Base-by-base conservation (phyloP, 2,888 invertebrate genomes). In the Callyntrura sp. region DNA sequence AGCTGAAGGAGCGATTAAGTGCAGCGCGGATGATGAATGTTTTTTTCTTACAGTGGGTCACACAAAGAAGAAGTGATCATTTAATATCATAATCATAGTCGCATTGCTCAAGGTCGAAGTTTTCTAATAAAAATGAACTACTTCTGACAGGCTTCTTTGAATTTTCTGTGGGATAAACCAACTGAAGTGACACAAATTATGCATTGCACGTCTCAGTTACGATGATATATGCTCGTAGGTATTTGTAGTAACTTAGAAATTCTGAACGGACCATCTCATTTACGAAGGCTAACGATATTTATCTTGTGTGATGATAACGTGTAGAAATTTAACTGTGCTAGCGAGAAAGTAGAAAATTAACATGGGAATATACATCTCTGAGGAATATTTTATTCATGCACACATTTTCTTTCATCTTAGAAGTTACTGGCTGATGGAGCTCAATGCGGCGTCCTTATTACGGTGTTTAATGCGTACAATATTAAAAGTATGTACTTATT, bases 61-160 rank as follows among this genome's bases (percentile, higher is more conserved):
- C 73, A 73, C 20, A 73, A 1, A 3, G 45, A 73, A 73, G 23
- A 73, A 48, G 73, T 23, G 23, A 73, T 48, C 48, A 48, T 73
- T 73, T 73, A 51, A 28, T 43, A 35, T 43, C 28, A 14, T 35
- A 65, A 65, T 65, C 35, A 51, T 51, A n/a, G 8, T 65, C 23
- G 48, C 65, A 65, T 82, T 11, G 82, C 45, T 82, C 82, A 82
- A 82, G 82, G 82, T 25, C 45, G 57, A 14, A 14, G 20, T 65
- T 82, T 82, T 68, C 62, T 57, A 81, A 81, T 51, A 78, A 57
- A 81, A 81, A 81, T 60, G 81, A 28, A 43, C 79, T 79, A 68
- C 68, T 68, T 68, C 17, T 28, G 68, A 68, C 23, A 20, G 12
- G 73, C 17, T 12, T 73, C 17, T 55, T 55, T 14, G n/a, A 55